phyloP scores from a whole-genome alignment of 2,797 vertebrate genomes.

The Parauchenoglanis punctatus region DNA sequence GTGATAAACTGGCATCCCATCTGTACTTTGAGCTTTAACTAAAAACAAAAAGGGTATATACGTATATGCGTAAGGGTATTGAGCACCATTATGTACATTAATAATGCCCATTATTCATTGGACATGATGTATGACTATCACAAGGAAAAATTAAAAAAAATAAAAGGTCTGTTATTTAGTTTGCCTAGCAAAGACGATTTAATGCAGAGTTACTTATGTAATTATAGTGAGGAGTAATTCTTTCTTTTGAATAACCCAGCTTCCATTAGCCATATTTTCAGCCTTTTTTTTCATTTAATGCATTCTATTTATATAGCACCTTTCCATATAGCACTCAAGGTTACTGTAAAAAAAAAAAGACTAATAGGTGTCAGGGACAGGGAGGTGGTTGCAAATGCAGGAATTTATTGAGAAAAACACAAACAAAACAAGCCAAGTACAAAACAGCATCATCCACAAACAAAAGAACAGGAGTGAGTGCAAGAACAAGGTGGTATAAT shows the following conservation, averaged over 20 bases:
- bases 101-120: background rate
- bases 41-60: background rate
- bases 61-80: background rate
- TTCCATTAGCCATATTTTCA: background rate
- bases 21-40: background rate
- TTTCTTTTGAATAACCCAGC: background rate
- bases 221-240: background rate
- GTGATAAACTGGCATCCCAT: background rate
- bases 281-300: background rate
- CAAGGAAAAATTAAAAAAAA: background rate
- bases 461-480: background rate
- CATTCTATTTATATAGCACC: background rate
- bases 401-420: background rate
- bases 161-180: background rate
- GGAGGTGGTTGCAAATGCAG: background rate
- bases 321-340: background rate
- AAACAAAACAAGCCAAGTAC: background rate
- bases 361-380: background rate
- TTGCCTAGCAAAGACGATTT: background rate
- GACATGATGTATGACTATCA: background rate
- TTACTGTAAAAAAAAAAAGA: background rate
- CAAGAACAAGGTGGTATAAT: background rate
- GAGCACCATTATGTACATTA: background rate
- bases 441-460: background rate
- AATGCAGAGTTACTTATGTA: background rate